Base-by-base conservation (phyloP, 2,888 invertebrate genomes). In the Acrobasis repandana region DNA sequence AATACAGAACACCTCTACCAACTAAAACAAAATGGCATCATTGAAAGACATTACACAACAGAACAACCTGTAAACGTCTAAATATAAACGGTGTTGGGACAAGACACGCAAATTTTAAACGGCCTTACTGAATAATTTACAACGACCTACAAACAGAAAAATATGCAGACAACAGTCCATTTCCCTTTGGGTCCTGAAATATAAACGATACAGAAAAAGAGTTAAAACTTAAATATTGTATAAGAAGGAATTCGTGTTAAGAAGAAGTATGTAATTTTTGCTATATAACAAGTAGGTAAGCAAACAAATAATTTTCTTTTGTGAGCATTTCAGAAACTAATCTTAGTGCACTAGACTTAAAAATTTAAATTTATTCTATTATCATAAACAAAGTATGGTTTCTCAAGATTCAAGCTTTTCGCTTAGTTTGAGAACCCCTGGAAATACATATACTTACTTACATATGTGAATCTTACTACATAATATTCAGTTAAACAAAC, bases 101-200 rank as follows among this genome's bases (percentile, higher is more conserved):
- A 28, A 33, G 28, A 50, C 50, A 50, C 20, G 11, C 1, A 20
- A 28, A 20, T 50, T 28, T 50, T 8, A 50, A 50, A 28, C 20
- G 28, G 28, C 50, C 50, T 6, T 50, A 14, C 6, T 56, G 28
- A 56, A 56, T 56, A 43, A 56, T 56, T 56, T 46, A 56, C 4
- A 46, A n/a, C 56, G 46, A 46, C 56, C 56, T 56, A 56, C 28
- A 56, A 50, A 50, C 28, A 28, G 20, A 50, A 33, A 33, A 56
- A 38, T 38, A 56, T 20, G n/a, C 46, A 15, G 56, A 47, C 56
- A 46, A 56, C 43, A 46, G 46, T 15, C 20, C 43, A 16, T n/a
- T 56, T 46, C 43, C 46, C n/a, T 46, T 56, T 46, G 14, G 14
- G 9, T 43, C n/a, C 20, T 14, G 33, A n/a, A 46, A 46, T 14